Percentiles rank a stretch among this genome's conserved stretches.
Evolutionary conservation across 2,797 vertebrate species (phyloP).

Genomic region (Adelosebastes latens): DNA sequence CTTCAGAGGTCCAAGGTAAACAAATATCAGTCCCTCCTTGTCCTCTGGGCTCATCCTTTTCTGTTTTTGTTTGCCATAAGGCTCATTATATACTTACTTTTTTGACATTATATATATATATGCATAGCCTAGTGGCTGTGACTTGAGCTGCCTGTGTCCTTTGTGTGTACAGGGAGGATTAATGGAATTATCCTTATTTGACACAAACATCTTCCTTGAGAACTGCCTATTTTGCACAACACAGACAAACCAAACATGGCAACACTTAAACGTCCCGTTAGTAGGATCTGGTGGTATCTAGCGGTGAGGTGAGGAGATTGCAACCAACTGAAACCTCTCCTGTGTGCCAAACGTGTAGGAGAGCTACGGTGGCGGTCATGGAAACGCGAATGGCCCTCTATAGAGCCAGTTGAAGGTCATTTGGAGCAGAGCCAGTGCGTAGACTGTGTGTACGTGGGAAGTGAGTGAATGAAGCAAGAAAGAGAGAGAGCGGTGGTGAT

Average conservation of each 20-base stretch:
- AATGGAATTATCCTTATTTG: not conserved
- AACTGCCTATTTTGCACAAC: not conserved
- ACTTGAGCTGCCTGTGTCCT: not conserved
- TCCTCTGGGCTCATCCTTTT: not conserved
- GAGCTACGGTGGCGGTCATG: not conserved
- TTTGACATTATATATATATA: not conserved
- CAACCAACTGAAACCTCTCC: too few relatives aligned
- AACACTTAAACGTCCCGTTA: not conserved
- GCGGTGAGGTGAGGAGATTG: not conserved
- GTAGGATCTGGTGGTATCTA: not conserved
- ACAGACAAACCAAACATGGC: not conserved
- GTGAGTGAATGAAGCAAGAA: too few relatives aligned
- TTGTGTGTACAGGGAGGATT: not conserved
- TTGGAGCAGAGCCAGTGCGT: too few relatives aligned
- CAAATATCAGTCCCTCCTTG: too few relatives aligned
- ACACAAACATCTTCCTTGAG: not conserved
- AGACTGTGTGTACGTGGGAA: too few relatives aligned
- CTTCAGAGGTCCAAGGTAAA: not conserved
- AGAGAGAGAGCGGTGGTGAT: too few relatives aligned
- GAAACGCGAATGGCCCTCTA: not conserved
- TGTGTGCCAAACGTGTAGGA: not conserved
- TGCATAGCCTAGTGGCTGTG: too few relatives aligned
- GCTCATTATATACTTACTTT: not conserved
- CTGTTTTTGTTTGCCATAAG: not conserved
- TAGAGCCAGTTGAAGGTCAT: not conserved